phyloP scores from a whole-genome alignment of 2,113 vertebrate genomes.

The Trachemys scripta region DNA sequence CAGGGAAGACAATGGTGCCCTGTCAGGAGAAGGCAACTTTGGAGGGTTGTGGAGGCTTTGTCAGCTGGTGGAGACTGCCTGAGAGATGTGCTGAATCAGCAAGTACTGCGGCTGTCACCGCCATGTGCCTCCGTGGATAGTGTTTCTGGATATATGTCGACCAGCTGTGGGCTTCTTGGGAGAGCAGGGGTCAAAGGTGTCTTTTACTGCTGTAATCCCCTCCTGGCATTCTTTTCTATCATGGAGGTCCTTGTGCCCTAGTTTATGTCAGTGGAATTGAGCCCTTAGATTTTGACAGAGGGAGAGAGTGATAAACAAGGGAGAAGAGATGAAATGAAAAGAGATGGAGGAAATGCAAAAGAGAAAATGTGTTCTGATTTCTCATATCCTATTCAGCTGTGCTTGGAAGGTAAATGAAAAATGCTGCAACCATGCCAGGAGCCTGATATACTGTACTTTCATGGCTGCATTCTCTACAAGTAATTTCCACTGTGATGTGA shows the following conservation, averaged over 20 bases:
- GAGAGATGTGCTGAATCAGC: background rate
- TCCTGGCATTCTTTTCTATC: background rate
- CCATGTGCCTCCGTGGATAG: background rate
- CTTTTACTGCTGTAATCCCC: background rate
- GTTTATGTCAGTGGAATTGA: background rate
- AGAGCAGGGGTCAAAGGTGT: background rate
- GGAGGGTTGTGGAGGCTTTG: background rate
- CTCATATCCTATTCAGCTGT: background rate
- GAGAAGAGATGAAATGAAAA: background rate
- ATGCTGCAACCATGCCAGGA: background rate
- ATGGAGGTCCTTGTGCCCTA: background rate
- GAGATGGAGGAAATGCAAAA: background rate
- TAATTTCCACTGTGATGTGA: slow-evolving; percentile 23
- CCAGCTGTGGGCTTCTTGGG: background rate
- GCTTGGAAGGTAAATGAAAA: background rate
- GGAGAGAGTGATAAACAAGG: background rate
- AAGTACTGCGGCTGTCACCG: background rate
- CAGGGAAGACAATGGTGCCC: background rate
- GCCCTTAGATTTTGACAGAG: background rate
- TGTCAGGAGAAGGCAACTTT: background rate
- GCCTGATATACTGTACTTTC: background rate
- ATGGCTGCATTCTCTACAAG: slow-evolving; percentile 17
- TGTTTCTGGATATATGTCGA: background rate
- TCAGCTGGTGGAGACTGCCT: background rate
- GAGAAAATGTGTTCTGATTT: background rate